These are phyloP conservation scores for Caenorhabditis drosophilae DNA, from an alignment of 2,888 invertebrate species.

Conservation along the genomic window DNA sequence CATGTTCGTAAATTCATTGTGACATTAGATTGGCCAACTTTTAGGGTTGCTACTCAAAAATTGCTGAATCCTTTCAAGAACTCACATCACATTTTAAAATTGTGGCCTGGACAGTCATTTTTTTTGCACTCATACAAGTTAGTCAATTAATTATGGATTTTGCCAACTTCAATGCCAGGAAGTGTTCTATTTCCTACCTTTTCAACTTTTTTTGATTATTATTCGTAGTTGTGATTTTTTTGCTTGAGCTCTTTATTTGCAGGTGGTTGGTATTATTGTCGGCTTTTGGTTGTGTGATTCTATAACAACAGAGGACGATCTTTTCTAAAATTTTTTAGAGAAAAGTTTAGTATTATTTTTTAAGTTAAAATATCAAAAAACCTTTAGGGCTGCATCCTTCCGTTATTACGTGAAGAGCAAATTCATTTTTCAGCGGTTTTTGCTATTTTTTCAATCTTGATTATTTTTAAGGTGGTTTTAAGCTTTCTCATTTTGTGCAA, in stretches of 20 bases:
- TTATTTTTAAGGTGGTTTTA: conserved; percentile 38
- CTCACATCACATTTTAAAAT: conserved; percentile 66
- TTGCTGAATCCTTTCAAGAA: conserved; percentile 63
- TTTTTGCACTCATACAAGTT: conserved; percentile 65
- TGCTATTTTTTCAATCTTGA: conserved; percentile 39
- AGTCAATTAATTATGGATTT: too few relatives aligned
- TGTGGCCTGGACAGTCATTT: conserved; percentile 65
- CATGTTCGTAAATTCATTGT: background rate
- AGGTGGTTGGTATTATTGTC: conserved; percentile 67
- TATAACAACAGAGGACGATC: conserved; percentile 61
- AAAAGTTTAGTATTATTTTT: conserved; percentile 2
- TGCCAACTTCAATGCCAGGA: background rate
- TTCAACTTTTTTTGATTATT: background rate
- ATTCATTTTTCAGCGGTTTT: conserved; percentile 51
- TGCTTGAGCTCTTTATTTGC: conserved; percentile 37
- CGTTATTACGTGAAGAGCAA: conserved; percentile 39
- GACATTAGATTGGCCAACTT: too few relatives aligned
- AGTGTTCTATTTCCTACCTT: background rate
- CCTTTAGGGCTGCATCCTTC: conserved; percentile 55
- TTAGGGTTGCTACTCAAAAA: conserved; percentile 65
- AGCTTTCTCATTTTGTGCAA: background rate
- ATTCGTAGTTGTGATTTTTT: too few relatives aligned
- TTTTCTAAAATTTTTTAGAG: conserved; percentile 26
- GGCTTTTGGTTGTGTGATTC: conserved; percentile 68
- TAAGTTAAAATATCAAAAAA: background rate